phyloP scores from a whole-genome alignment of 2,113 vertebrate species.

The pig (Sus scrofa) region T2T-Sscrofa CM000822.6:57352001-57352500 shows the following conservation, averaged over 20 bases:
- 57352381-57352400: neutral
- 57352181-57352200: neutral
- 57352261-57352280: neutral
- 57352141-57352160: neutral
- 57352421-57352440: neutral
- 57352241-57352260: too few species aligned
- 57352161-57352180: neutral
- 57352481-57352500: neutral
- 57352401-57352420: neutral
- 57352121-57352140: neutral
- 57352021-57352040: neutral
- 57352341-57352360: neutral
- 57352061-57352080: neutral
- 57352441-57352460: neutral
- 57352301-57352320: neutral
- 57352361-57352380: too few species aligned
- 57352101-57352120: neutral
- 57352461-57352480: neutral
- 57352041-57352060: neutral
- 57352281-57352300: neutral
- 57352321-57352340: neutral
- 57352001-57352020: neutral
- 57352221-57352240: neutral
- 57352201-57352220: neutral
- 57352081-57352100: neutral